These are phyloP conservation scores for Calliphora vicina DNA, from an alignment of 1,140 invertebrate species.

Conservation along the genomic window DNA sequence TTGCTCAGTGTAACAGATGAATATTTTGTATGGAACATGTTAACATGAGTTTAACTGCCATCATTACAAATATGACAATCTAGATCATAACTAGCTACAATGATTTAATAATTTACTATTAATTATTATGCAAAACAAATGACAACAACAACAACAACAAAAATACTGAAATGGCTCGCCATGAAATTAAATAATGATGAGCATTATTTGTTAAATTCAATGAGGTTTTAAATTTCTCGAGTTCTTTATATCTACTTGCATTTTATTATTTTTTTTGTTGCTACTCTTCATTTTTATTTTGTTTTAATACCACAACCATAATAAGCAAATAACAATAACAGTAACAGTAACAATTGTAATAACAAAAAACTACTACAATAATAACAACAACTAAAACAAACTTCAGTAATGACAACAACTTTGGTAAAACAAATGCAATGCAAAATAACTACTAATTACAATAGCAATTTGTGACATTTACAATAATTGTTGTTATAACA, in stretches of 20 bases:
- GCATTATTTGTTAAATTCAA: constrained; percentile 30
- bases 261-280: not conserved
- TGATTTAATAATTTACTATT: not conserved
- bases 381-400: not conserved
- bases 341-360: not conserved
- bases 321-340: not conserved
- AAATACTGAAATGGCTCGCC: not conserved
- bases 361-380: not conserved
- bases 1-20: not conserved
- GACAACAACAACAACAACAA: no score
- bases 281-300: no score
- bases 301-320: constrained; percentile 20
- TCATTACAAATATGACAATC: not conserved
- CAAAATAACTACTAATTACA: constrained; percentile 26
- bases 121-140: not conserved
- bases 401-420: not conserved
- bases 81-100: not conserved
- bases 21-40: not conserved
- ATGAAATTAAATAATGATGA: constrained; percentile 18
- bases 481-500: constrained; percentile 36
- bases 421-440: constrained; percentile 9
- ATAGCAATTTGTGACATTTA: constrained; percentile 36
- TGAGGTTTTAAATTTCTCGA: constrained; percentile 24
- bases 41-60: not conserved
- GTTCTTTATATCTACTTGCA: not conserved